phyloP scores from a whole-genome alignment of 2,797 vertebrate genomes.

The Zalophus californianus region DNA sequence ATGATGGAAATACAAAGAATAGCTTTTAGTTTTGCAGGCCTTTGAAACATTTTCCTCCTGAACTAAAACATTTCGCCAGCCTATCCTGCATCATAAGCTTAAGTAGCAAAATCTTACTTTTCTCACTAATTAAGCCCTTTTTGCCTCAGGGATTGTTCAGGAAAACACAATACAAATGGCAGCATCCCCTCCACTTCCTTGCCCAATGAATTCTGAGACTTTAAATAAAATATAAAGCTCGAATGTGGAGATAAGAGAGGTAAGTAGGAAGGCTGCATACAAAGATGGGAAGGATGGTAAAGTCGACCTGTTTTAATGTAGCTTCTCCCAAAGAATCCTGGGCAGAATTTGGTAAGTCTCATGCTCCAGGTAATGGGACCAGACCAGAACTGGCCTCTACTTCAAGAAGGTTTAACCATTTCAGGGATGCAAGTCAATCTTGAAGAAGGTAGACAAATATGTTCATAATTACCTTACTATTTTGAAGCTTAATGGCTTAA shows the following conservation, averaged over 20 bases:
- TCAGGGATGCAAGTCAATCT: slow-evolving; percentile 19
- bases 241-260: slow-evolving; percentile 3
- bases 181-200: slow-evolving; percentile 50
- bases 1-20: slow-evolving; percentile 83
- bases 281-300: background rate
- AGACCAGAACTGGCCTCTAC: background rate
- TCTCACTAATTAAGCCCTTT: slow-evolving; percentile 81
- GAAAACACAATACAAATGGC: slow-evolving; percentile 73
- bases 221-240: slow-evolving; percentile 69
- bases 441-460: slow-evolving; percentile 27
- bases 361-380: background rate
- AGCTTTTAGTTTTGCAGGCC: slow-evolving; percentile 71
- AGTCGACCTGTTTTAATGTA: background rate
- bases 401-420: background rate
- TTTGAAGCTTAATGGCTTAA: background rate
- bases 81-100: slow-evolving; percentile 55
- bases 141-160: slow-evolving; percentile 65
- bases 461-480: background rate
- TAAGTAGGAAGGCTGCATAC: background rate
- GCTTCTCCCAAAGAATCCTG: background rate
- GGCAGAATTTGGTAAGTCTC: background rate
- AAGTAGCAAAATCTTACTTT: slow-evolving; percentile 76
- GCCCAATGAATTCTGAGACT: slow-evolving; percentile 57
- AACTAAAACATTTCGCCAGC: slow-evolving; percentile 78
- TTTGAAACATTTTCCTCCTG: slow-evolving; percentile 76